Base-by-base conservation (phyloP, 92 coral and sea anemone species). In the Chrysogorgia sp. region DNA sequence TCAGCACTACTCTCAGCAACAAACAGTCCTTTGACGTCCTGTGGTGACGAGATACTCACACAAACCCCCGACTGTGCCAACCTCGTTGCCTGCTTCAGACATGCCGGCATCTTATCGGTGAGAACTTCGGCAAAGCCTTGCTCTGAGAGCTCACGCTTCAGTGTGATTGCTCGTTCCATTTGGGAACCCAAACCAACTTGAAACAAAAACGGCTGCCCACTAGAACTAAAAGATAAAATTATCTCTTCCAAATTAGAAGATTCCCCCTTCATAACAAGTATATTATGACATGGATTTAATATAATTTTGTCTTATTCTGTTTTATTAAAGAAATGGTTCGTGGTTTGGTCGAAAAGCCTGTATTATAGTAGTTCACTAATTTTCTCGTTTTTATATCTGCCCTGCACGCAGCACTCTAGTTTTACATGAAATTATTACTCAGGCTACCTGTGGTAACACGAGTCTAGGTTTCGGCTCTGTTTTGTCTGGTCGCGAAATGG, bases 31-130 rank as follows among this genome's bases (percentile, higher is more conserved):
- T 72, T 87, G 45, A 56, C 79, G 20, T 68, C 87, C 32, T 77
- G 83, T 64, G 80, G 87, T 23, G 82, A 83, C 0, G 84, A 71
- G 21, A 93, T 82, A 75, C 98, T 93, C 31, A 90, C 87, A 23
- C 92, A 92, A 56, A 93, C 86, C 21, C 98, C 98, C 40, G 84
- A 81, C 45, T 85, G 90, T 13, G 96, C 93, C 80, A 92, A 86
- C 17, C 78, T 71, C 33, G 92, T 80, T 76, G 93, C 98, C 35
- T 83, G 88, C 32, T 74, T 81, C 4, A 86, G 66, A 30, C 98
- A 93, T 23, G 76, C 83, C 40, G 83, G 57, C n/a, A 82, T 68
- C 15, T 57, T 82, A 85, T 88, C 98, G 25, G 89, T 93, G 52
- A 85, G 71, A 6, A 93, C 87, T 74, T 86, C 90, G 3, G 93